phyloP scores from a whole-genome alignment of 2,888 invertebrate species.

The Trissonchulus latispiculum region DNA sequence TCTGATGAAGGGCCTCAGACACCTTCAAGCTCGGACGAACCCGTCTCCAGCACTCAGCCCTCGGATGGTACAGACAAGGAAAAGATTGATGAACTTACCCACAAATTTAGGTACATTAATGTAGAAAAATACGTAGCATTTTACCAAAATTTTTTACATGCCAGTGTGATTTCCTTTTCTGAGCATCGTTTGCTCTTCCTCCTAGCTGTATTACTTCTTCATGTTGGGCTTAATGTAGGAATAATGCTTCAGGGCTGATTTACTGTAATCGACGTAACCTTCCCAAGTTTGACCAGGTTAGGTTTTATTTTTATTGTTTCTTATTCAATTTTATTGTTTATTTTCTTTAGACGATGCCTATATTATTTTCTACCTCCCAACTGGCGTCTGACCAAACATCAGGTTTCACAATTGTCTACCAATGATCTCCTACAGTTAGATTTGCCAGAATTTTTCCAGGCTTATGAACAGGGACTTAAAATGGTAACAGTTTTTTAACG shows the following conservation, averaged over 20 bases:
- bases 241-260: too few species aligned
- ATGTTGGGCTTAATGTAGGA: too few species aligned
- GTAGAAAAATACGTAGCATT: too few species aligned
- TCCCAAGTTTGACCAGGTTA: too few species aligned
- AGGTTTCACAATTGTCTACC: conserved; percentile 10
- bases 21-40: conserved; percentile 1
- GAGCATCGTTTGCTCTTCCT: too few species aligned
- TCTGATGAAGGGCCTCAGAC: background rate
- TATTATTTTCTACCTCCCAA: conserved; percentile 22
- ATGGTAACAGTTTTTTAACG: conserved; percentile 16
- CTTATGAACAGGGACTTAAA: conserved; percentile 21
- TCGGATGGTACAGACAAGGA: conserved; percentile 3
- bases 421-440: conserved; percentile 21
- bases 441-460: conserved; percentile 21
- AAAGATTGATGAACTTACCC: conserved; percentile 10
- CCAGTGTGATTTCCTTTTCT: too few species aligned
- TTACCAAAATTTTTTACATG: too few species aligned
- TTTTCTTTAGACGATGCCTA: conserved; percentile 14
- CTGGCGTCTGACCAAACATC: conserved; percentile 18
- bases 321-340: too few species aligned
- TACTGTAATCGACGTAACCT: too few species aligned
- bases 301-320: too few species aligned
- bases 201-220: too few species aligned
- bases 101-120: conserved; percentile 16
- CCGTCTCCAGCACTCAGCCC: conserved; percentile 10